A percentile compares a stretch with the other conserved stretches of the same genome.
Conservation (phyloP, 2,888 invertebrate species). For the Torymus aiolomorphi region DNA sequence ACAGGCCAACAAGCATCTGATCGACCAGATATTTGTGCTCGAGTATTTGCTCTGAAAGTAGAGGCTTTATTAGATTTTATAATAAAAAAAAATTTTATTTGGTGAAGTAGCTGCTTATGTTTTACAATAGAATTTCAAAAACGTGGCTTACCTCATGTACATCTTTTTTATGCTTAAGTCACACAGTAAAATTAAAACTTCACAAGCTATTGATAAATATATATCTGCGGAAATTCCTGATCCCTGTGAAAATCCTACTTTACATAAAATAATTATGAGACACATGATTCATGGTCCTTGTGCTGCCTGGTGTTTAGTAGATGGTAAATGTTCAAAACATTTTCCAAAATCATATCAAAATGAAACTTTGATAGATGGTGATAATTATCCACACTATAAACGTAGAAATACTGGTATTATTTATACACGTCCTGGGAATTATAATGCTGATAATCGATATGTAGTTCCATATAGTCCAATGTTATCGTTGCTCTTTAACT, state of each 20-base stretch:
- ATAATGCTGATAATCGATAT: conserved; percentile 65
- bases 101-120: conserved; percentile 63
- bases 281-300: conserved; percentile 72
- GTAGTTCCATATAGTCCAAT: conserved; percentile 66
- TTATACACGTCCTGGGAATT: conserved; percentile 43
- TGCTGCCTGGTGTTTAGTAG: conserved; percentile 60
- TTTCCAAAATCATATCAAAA: conserved; percentile 62
- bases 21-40: conserved; percentile 14
- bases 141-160: too few species aligned
- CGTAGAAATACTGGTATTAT: conserved; percentile 58
- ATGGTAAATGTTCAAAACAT: too few species aligned
- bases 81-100: too few species aligned
- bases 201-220: conserved; percentile 35
- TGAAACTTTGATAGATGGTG: conserved; percentile 58
- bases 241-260: conserved; percentile 56
- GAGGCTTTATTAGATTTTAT: too few species aligned
- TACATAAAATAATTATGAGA: conserved; percentile 65
- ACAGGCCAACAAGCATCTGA: too few species aligned
- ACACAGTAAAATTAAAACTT: conserved; percentile 56
- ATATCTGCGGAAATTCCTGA: conserved; percentile 55
- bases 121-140: conserved; percentile 21
- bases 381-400: conserved; percentile 63
- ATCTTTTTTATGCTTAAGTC: conserved; percentile 52
- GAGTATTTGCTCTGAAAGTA: too few species aligned
- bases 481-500: conserved; percentile 59